A percentile compares a stretch with the other conserved stretches of the same genome.
These are phyloP conservation scores for Chrysolina oricalcia DNA, from an alignment of 2,888 invertebrate species.

Conservation along the genomic window DNA sequence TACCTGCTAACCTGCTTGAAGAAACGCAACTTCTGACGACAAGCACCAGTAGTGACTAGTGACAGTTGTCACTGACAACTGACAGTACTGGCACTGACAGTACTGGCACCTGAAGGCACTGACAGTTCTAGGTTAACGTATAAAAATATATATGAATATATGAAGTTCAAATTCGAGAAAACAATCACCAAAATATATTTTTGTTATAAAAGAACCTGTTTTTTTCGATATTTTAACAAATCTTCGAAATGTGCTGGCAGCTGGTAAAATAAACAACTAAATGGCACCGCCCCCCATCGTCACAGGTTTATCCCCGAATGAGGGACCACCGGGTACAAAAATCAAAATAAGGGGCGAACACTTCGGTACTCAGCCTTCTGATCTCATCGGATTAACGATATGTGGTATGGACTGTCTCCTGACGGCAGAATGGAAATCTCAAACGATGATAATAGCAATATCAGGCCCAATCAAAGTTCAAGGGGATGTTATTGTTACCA, in stretches of 20 bases:
- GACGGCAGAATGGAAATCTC: slow-evolving; percentile 98
- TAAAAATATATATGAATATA: too few species aligned
- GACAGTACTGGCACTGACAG: too few species aligned
- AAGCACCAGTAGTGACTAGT: too few species aligned
- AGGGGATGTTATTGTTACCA: slow-evolving; percentile 93
- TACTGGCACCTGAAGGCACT: too few species aligned
- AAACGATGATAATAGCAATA: slow-evolving; percentile 96
- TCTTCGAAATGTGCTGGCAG: not conserved
- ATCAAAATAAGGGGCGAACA: slow-evolving; percentile 97
- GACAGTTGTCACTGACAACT: too few species aligned
- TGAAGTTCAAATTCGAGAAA: too few species aligned
- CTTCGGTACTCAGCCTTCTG: slow-evolving; percentile 88
- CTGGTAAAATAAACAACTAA: not conserved
- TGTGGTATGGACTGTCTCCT: slow-evolving; percentile 96
- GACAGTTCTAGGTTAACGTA: too few species aligned
- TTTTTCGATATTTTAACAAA: not conserved
- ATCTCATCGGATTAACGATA: slow-evolving; percentile 92
- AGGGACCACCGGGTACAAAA: slow-evolving; percentile 97
- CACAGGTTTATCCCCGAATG: slow-evolving; percentile 98
- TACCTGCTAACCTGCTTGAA: too few species aligned
- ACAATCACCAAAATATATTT: too few species aligned
- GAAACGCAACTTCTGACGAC: too few species aligned
- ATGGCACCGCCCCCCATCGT: slow-evolving; percentile 90
- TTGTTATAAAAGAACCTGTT: too few species aligned
- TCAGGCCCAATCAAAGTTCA: slow-evolving; percentile 93